Percentiles rank a stretch among this genome's conserved stretches.
phyloP scores from a whole-genome alignment of 1,140 invertebrate genomes.

The Drosophila sp. region DNA sequence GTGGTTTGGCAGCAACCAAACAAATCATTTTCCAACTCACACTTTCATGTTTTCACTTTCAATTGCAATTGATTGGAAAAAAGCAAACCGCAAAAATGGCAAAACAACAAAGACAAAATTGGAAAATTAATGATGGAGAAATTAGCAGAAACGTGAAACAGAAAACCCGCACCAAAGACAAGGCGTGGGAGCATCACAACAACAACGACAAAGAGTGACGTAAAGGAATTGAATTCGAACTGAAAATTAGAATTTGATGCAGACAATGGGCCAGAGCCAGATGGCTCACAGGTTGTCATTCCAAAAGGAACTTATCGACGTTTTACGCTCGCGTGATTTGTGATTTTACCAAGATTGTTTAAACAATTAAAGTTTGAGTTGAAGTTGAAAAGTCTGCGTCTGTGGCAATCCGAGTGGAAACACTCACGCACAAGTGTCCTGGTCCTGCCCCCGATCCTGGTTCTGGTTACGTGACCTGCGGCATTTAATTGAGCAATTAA shows the following conservation, averaged over 20 bases:
- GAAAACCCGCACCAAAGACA: constrained; percentile 46
- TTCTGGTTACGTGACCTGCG: constrained; percentile 33
- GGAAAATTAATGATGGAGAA: constrained; percentile 57
- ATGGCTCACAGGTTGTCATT: constrained; percentile 8
- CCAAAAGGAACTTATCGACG: constrained; percentile 31
- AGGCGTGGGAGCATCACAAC: constrained; percentile 51
- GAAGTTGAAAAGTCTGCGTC: neutral
- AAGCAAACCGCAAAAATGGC: constrained; percentile 41
- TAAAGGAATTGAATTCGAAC: constrained; percentile 20
- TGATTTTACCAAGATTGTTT: constrained; percentile 42
- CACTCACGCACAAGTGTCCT: constrained; percentile 32
- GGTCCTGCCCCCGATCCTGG: neutral
- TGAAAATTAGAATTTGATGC: constrained; percentile 9
- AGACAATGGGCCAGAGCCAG: constrained; percentile 2
- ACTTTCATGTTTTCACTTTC: constrained; percentile 77
- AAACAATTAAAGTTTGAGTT: constrained; percentile 52
- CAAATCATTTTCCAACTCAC: constrained; percentile 71
- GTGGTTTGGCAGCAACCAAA: constrained; percentile 53
- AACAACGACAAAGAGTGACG: neutral
- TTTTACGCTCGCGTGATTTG: constrained; percentile 54
- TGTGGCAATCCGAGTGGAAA: constrained; percentile 16
- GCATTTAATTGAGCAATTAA: constrained; percentile 41
- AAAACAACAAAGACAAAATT: constrained; percentile 48
- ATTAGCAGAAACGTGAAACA: constrained; percentile 68
- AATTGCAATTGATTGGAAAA: constrained; percentile 63